A percentile compares a stretch with the other conserved stretches of the same genome.
phyloP scores from a whole-genome alignment of 2,113 vertebrate genomes.

The Serilophus lunatus region DNA sequence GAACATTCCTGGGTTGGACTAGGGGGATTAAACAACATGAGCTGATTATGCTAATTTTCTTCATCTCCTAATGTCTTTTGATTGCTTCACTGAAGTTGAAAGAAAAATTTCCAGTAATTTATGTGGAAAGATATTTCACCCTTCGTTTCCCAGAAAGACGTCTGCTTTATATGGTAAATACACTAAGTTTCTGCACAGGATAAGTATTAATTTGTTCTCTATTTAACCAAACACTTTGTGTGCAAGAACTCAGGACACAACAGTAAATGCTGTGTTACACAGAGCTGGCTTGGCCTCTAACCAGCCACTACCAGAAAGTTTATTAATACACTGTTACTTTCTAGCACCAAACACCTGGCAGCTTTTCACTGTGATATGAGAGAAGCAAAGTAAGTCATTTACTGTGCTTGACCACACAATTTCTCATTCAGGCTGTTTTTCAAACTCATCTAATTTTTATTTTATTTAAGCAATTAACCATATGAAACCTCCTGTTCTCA shows the following conservation, averaged over 20 bases:
- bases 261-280: neutral
- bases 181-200: neutral
- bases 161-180: neutral
- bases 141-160: neutral
- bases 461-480: conserved; percentile 13
- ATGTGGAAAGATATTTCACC: neutral
- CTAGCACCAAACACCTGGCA: neutral
- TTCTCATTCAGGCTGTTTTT: neutral
- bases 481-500: neutral
- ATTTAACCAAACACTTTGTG: neutral
- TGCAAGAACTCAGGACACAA: neutral
- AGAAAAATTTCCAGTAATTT: neutral
- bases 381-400: neutral
- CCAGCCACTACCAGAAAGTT: neutral
- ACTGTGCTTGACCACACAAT: neutral
- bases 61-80: conserved; percentile 1
- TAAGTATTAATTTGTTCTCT: neutral
- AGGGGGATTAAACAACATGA: conserved; percentile 5
- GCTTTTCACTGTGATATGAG: neutral
- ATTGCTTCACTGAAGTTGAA: neutral
- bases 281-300: neutral
- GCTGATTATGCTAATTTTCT: conserved; percentile 56
- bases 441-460: neutral
- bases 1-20: conserved; percentile 8
- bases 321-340: neutral